Conservation (phyloP, 2,888 invertebrate species). For the Patella ulyssiponensis region DNA sequence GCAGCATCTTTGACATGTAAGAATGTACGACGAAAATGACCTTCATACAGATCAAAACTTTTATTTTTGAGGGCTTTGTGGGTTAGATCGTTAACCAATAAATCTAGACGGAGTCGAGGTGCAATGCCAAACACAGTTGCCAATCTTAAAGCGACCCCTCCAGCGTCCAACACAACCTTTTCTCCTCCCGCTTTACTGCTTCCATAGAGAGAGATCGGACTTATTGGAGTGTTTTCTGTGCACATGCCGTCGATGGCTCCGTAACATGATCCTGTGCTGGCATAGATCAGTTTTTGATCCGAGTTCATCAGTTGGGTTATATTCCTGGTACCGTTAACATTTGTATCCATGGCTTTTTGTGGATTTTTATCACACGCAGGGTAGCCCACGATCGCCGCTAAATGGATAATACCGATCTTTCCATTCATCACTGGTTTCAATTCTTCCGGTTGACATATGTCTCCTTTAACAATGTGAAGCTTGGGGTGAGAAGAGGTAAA, state of each 20-base stretch:
- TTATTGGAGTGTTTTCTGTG: conserved; percentile 68
- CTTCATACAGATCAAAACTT: conserved; percentile 69
- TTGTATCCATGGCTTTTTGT: conserved; percentile 60
- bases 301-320: conserved; percentile 57
- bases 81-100: conserved; percentile 70
- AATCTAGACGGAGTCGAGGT: conserved; percentile 68
- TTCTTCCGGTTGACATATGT: conserved; percentile 58
- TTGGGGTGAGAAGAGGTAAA: conserved; percentile 52
- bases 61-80: conserved; percentile 62
- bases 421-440: conserved; percentile 54
- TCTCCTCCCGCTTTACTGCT: conserved; percentile 69
- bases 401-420: conserved; percentile 64
- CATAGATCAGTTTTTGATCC: conserved; percentile 67
- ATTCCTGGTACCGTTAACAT: conserved; percentile 65
- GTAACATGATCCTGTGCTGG: conserved; percentile 71
- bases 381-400: conserved; percentile 72
- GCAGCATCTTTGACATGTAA: conserved; percentile 71
- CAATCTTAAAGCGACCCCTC: conserved; percentile 67
- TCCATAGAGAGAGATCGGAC: conserved; percentile 70
- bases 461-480: conserved; percentile 56
- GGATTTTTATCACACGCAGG: conserved; percentile 71
- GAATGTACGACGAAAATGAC: conserved; percentile 69
- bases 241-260: conserved; percentile 69
- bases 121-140: conserved; percentile 71
- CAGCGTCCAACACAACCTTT: conserved; percentile 51